phyloP scores from a whole-genome alignment of 2,113 vertebrate genomes.

The Dromiciops gliroides region DNA sequence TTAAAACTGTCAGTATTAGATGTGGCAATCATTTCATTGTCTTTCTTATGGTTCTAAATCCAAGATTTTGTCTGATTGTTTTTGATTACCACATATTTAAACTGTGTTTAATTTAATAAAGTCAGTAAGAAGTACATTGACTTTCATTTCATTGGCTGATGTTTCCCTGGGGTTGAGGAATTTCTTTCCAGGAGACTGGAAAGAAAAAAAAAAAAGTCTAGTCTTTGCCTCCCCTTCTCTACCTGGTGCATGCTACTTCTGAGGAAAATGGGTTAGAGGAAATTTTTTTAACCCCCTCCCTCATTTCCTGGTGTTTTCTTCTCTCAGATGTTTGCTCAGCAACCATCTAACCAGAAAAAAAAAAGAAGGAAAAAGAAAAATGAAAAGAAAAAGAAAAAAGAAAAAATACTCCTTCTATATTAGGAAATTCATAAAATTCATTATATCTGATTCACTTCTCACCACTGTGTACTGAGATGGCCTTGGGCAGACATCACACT shows the following conservation, averaged over 20 bases:
- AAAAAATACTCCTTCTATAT: too few species aligned
- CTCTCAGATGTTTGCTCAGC: neutral
- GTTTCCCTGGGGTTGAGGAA: neutral
- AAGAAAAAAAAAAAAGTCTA: neutral
- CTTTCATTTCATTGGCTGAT: neutral
- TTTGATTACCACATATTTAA: conserved; percentile 25
- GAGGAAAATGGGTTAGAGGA: neutral
- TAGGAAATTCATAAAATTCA: neutral
- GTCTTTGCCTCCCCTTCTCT: neutral
- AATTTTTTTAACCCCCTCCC: neutral
- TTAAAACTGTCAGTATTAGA: conserved; percentile 12
- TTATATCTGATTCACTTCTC: neutral
- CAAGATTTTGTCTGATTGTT: neutral
- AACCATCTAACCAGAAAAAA: neutral
- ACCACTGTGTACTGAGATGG: neutral
- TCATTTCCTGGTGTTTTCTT: neutral
- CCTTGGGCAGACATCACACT: neutral
- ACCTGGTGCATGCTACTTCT: neutral
- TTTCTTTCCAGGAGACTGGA: neutral
- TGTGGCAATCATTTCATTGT: neutral
- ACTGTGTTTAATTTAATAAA: neutral
- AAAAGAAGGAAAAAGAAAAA: too few species aligned
- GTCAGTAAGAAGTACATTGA: neutral
- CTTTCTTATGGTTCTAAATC: neutral
- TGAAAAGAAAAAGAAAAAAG: too few species aligned